Conservation (phyloP, 2,113 vertebrate species). For the Eubucco bourcierii region DNA sequence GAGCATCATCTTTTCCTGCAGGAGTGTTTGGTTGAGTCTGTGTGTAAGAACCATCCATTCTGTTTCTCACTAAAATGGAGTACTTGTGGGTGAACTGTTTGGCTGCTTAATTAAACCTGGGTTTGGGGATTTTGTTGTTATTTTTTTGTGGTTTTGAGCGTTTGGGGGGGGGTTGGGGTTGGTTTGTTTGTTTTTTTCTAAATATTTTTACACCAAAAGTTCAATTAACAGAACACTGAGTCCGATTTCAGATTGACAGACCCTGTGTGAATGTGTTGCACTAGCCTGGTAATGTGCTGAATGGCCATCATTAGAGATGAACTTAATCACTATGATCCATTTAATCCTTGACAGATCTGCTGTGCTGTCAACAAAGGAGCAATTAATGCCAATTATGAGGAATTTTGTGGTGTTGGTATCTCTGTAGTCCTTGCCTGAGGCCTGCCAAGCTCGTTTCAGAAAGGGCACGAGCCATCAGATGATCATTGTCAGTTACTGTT, state of each 20-base stretch:
- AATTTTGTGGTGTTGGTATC: slow-evolving; percentile 40
- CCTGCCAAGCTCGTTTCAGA: background rate
- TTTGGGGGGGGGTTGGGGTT: too few species aligned
- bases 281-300: background rate
- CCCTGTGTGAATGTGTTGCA: background rate
- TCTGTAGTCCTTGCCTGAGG: slow-evolving; percentile 35
- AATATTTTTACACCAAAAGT: background rate
- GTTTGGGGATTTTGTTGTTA: too few species aligned
- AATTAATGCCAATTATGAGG: slow-evolving; percentile 53
- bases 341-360: slow-evolving; percentile 23
- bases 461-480: background rate
- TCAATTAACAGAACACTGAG: background rate
- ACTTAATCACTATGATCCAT: background rate
- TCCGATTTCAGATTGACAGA: background rate
- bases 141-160: too few species aligned
- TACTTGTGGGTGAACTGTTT: background rate
- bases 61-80: background rate
- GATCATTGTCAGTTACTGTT: slow-evolving; percentile 14
- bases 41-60: background rate
- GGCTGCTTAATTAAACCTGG: background rate
- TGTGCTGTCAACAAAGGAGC: slow-evolving; percentile 35
- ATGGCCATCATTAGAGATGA: background rate
- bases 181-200: background rate
- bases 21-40: background rate
- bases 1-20: background rate